Percentiles rank a stretch among this genome's conserved stretches.
phyloP scores from a whole-genome alignment of 2,797 vertebrate species.

The Cuniculus paca region DNA sequence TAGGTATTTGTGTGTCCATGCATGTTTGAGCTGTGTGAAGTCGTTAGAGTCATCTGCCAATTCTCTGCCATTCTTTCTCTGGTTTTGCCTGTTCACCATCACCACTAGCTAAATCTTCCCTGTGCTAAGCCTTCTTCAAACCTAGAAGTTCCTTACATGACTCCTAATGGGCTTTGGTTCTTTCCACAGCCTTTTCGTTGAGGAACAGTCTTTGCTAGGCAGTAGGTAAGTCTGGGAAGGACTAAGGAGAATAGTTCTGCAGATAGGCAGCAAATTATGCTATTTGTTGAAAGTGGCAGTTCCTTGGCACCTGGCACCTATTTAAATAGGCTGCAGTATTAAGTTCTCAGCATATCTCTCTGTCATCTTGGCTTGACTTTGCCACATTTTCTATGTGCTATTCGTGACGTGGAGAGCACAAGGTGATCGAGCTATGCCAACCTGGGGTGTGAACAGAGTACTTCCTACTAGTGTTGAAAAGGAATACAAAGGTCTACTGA shows the following conservation, averaged over 20 bases:
- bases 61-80: neutral
- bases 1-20: neutral
- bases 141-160: neutral
- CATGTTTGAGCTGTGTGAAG: neutral
- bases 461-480: conserved; percentile 46
- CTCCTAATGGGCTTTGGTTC: neutral
- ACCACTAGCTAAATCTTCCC: neutral
- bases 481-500: neutral
- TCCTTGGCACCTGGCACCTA: conserved; percentile 65
- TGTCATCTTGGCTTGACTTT: conserved; percentile 66
- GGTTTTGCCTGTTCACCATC: neutral
- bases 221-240: neutral
- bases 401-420: conserved; percentile 72
- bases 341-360: conserved; percentile 61
- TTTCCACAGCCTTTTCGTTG: neutral
- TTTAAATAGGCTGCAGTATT: conserved; percentile 57
- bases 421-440: conserved; percentile 49
- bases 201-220: neutral
- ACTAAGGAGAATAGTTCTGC: neutral
- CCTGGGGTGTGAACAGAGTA: conserved; percentile 21
- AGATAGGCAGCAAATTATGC: conserved; percentile 45
- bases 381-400: conserved; percentile 65
- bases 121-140: neutral
- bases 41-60: neutral
- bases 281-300: conserved; percentile 54